Evolutionary conservation across 2,113 vertebrate genomes (phyloP).

Genomic region (Pteronura brasiliensis): DNA sequence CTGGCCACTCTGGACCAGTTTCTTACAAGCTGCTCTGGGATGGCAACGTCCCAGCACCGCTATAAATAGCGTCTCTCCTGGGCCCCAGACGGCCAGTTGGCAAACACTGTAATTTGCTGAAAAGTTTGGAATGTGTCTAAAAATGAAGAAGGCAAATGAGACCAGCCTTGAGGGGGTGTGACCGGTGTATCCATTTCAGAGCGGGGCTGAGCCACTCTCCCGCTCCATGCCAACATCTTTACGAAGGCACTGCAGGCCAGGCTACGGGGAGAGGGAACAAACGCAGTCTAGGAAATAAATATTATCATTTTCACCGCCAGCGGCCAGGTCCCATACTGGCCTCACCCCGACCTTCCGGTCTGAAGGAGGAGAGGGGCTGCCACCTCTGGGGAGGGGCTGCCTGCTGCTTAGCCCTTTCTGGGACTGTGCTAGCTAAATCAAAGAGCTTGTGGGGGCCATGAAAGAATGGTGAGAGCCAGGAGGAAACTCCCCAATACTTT

Average conservation of each 20-base stretch:
- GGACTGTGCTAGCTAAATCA: background rate
- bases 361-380: background rate
- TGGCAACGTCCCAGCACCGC: conserved; percentile 45
- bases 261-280: background rate
- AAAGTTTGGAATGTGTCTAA: conserved; percentile 66
- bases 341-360: conserved; percentile 17
- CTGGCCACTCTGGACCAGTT: conserved; percentile 46
- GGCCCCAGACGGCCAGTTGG: conserved; percentile 66
- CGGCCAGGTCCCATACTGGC: background rate
- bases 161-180: background rate
- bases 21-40: conserved; percentile 55
- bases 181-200: conserved; percentile 44
- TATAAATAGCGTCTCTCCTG: conserved; percentile 67
- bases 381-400: background rate
- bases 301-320: background rate
- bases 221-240: background rate
- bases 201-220: background rate
- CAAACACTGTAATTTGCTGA: conserved; percentile 78
- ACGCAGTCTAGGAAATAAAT: background rate
- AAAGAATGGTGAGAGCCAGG: background rate
- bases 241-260: background rate
- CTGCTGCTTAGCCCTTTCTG: background rate
- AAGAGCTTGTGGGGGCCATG: background rate
- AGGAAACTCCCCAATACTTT: background rate
- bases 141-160: conserved; percentile 67